Conservation (phyloP, 2,113 vertebrate species). For the Sceloporus tristichus region DNA sequence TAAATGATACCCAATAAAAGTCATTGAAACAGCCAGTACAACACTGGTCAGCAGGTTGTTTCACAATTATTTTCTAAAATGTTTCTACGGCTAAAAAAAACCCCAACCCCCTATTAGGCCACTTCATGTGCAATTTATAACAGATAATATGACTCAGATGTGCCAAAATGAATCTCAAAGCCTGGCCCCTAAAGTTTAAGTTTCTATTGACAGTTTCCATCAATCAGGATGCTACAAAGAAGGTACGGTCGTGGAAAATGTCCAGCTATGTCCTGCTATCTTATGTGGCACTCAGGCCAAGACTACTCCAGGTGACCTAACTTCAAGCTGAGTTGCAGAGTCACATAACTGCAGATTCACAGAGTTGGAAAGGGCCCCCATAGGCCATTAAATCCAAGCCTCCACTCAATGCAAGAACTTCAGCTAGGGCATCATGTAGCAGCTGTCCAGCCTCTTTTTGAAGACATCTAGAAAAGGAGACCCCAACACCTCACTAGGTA, state of each 20-base stretch:
- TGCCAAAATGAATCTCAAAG: background rate
- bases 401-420: too few relatives aligned
- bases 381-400: too few relatives aligned
- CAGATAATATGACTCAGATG: background rate
- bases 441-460: too few relatives aligned
- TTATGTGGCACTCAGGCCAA: background rate
- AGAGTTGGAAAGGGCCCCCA: too few relatives aligned
- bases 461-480: too few relatives aligned
- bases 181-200: background rate
- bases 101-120: background rate
- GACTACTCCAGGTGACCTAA: background rate
- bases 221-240: background rate
- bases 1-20: background rate
- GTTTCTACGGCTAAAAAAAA: background rate
- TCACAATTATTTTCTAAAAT: background rate
- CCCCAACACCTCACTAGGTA: too few relatives aligned
- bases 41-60: background rate
- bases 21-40: background rate
- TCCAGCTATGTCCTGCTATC: too few relatives aligned
- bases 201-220: background rate
- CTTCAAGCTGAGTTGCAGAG: too few relatives aligned
- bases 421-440: too few relatives aligned
- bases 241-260: background rate
- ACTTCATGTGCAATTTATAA: background rate
- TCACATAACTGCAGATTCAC: too few relatives aligned